Percentiles rank a stretch among this genome's conserved stretches.
Conservation (phyloP, 2,888 invertebrate species). For the Ischnus inquisitorius region DNA sequence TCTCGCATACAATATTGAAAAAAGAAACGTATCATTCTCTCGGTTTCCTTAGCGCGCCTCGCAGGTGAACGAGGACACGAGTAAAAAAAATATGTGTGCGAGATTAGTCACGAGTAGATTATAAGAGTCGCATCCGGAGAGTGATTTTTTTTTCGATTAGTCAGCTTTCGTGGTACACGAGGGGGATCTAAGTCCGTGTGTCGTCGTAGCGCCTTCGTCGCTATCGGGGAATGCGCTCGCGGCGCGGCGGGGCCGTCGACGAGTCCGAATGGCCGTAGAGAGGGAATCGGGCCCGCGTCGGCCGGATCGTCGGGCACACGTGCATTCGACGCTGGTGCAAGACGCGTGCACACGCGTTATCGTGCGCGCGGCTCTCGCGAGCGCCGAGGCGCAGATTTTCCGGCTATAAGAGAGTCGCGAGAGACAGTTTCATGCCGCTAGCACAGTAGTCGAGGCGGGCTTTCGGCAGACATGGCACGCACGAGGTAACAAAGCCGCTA, state of each 20-base stretch:
- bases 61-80: slow-evolving; percentile 67
- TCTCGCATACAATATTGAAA: not conserved
- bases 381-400: slow-evolving; percentile 23
- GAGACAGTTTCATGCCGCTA: slow-evolving; percentile 2
- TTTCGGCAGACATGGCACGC: slow-evolving; percentile 58
- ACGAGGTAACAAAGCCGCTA: slow-evolving; percentile 54
- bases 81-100: slow-evolving; percentile 57
- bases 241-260: slow-evolving; percentile 22
- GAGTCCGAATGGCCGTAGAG: slow-evolving; percentile 44
- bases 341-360: slow-evolving; percentile 39
- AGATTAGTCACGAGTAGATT: slow-evolving; percentile 77
- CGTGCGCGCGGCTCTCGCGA: slow-evolving; percentile 9
- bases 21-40: not conserved
- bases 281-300: not conserved
- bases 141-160: slow-evolving; percentile 72
- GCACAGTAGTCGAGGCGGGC: slow-evolving; percentile 33
- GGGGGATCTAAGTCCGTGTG: slow-evolving; percentile 7
- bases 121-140: slow-evolving; percentile 65
- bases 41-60: not conserved
- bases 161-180: slow-evolving; percentile 71
- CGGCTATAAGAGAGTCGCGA: slow-evolving; percentile 15
- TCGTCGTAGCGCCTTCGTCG: slow-evolving; percentile 22
- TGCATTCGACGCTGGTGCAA: slow-evolving; percentile 40
- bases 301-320: slow-evolving; percentile 19
- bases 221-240: slow-evolving; percentile 53